phyloP scores from a whole-genome alignment of 2,888 invertebrate genomes.

The Tolmerus cingulatus region DNA sequence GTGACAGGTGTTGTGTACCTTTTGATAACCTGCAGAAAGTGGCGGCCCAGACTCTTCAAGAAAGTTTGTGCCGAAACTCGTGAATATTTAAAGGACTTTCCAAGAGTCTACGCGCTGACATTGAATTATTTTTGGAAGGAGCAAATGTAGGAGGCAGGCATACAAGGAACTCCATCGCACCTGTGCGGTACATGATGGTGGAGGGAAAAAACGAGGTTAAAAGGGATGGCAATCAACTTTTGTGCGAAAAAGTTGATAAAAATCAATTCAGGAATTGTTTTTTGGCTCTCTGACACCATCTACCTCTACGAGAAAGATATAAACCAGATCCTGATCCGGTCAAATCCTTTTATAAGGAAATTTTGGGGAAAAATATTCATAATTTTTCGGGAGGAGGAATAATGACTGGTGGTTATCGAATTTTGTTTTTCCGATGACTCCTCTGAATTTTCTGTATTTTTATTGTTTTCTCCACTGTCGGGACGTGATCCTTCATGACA shows the following conservation, averaged over 20 bases:
- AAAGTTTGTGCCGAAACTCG: not conserved
- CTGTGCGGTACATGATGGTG: not conserved
- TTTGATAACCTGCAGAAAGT: not conserved
- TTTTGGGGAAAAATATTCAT: not conserved
- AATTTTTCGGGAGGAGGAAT: not conserved
- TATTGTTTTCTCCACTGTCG: not conserved
- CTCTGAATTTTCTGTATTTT: not conserved
- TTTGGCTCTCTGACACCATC: not conserved
- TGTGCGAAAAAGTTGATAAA: not conserved
- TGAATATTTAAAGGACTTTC: not conserved
- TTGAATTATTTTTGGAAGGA: not conserved
- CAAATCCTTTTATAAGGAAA: not conserved
- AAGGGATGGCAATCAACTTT: not conserved
- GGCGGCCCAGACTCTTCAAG: not conserved
- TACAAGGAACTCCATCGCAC: not conserved
- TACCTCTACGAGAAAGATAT: not conserved
- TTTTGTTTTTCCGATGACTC: not conserved
- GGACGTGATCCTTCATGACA: not conserved
- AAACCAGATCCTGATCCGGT: not conserved
- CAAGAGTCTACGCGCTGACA: not conserved
- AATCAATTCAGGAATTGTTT: not conserved
- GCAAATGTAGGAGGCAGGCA: not conserved
- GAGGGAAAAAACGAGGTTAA: not conserved
- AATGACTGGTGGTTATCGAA: not conserved
- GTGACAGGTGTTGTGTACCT: constrained; percentile 9